Conservation (phyloP, 2,113 vertebrate genomes). For the Prunella himalayana region DNA sequence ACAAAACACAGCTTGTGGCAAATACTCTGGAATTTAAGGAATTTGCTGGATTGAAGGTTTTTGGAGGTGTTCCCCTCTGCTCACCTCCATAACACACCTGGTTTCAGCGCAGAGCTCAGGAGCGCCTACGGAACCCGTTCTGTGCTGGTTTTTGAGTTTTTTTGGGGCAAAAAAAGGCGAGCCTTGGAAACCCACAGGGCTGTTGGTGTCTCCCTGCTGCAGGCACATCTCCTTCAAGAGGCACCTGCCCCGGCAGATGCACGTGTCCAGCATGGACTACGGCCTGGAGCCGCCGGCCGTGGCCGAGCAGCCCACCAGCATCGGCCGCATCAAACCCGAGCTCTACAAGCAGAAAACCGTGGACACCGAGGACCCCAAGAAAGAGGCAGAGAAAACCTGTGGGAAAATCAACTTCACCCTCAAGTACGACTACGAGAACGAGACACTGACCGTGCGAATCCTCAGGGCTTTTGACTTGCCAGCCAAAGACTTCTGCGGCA, state of each 20-base stretch:
- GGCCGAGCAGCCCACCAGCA: constrained; percentile 86
- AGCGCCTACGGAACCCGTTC: accelerated
- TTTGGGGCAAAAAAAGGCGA: too few relatives aligned
- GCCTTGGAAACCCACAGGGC: background rate
- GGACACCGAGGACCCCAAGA: constrained; percentile 85
- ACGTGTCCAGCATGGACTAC: constrained; percentile 87
- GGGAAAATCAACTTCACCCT: constrained; percentile 96
- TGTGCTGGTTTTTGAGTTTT: background rate
- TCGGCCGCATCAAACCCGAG: constrained; percentile 92
- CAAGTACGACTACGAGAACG: constrained; percentile 93
- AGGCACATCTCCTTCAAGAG: constrained; percentile 96
- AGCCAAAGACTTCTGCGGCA: constrained; percentile 97
- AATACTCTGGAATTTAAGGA: background rate
- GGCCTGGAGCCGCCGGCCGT: constrained; percentile 79
- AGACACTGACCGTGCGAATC: constrained; percentile 88
- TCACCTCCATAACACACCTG: accelerated
- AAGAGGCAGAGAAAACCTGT: constrained; percentile 83
- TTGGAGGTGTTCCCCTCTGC: background rate
- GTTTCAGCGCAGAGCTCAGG: background rate
- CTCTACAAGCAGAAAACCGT: constrained; percentile 88
- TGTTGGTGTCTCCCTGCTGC: background rate
- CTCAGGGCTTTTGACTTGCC: constrained; percentile 92
- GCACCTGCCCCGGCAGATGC: constrained; percentile 92
- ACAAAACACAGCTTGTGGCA: background rate
- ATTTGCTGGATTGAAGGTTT: background rate